Evolutionary conservation across 2,113 vertebrate species (phyloP), one percentile per base, ranked within the genome.

Genomic region (Nyctereutes procyonoides): DNA sequence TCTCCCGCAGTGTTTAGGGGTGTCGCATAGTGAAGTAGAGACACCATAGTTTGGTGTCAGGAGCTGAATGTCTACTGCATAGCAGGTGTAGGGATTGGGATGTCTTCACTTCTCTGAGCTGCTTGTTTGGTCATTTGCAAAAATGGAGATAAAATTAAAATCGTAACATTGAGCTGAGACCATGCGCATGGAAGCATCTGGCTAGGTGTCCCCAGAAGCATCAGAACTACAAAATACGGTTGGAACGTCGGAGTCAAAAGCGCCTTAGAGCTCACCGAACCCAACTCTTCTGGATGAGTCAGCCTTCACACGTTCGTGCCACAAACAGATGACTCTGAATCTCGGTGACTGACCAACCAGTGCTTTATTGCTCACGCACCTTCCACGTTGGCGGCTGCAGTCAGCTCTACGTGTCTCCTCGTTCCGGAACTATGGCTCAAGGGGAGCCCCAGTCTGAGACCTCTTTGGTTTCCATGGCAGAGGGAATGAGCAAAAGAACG

Each of bases 341-440:
- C n/a, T 89, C 71, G 35, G 56, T 5, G 53, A 51, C 43, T 38
- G 43, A 55, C 6, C 19, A 35, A n/a, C 60, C 30, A 32, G 1
- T 19, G 15, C 32, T 73, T 89, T 26, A 11, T 14, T 80, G 65
- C 56, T 63, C 60, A 2, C 0, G 0, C 11, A 30, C 3, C 0
- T 32, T 71, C 0, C 4, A 0, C 15, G 26, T 35, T 1, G 2
- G 32, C 28, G 67, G 48, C 9, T 38, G 3, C 11, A 6, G 13
- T 38, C 9, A 51, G 38, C 6, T 58, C 58, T 56, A 24, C 13
- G 0, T 35, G 24, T 30, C 80, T 71, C 71, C 58, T 89, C 10
- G 1, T 76, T 74, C 83, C 86, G 51, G 6, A 77, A 26, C 19
- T 7, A 20, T 35, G 32, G 32, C 35, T 74, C 5, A 89, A 48